Conservation (phyloP, 2,797 vertebrate species). For the Zenarchopterus dispar region DNA sequence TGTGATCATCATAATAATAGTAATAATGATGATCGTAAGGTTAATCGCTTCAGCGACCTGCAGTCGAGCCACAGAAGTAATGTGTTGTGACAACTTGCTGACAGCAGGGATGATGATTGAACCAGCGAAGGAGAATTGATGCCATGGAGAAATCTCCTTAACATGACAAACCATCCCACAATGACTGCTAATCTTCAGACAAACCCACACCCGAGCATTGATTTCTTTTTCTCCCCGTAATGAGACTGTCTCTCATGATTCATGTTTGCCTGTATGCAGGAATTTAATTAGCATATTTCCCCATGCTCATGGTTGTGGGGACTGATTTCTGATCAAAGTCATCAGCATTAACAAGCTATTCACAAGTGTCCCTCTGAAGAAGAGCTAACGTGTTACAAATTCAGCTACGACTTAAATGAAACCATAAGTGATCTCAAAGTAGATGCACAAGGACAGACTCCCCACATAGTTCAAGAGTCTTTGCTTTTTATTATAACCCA, state of each 20-base stretch:
- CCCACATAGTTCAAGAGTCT: constrained; percentile 27
- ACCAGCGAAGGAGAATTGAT: constrained; percentile 35
- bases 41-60: constrained; percentile 39
- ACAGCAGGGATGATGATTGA: constrained; percentile 37
- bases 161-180: constrained; percentile 51
- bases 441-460: constrained; percentile 25
- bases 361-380: constrained; percentile 50
- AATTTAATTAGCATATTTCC: constrained; percentile 70
- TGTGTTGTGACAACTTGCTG: constrained; percentile 29
- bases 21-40: constrained; percentile 13
- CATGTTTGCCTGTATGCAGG: constrained; percentile 60
- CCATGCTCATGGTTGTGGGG: constrained; percentile 36
- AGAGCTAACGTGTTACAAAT: constrained; percentile 25
- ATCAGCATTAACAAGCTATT: constrained; percentile 52
- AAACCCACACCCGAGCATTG: constrained; percentile 60
- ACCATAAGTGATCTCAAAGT: constrained; percentile 17
- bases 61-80: constrained; percentile 23
- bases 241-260: constrained; percentile 77
- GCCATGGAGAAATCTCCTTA: constrained; percentile 41
- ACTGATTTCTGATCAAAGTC: constrained; percentile 60
- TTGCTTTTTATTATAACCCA: constrained; percentile 61
- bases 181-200: constrained; percentile 62
- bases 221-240: constrained; percentile 75
- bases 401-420: constrained; percentile 20
- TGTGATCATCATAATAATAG: constrained; percentile 17